phyloP scores from a whole-genome alignment of 1,140 invertebrate species.

The Teleopsis dalmanni region DNA sequence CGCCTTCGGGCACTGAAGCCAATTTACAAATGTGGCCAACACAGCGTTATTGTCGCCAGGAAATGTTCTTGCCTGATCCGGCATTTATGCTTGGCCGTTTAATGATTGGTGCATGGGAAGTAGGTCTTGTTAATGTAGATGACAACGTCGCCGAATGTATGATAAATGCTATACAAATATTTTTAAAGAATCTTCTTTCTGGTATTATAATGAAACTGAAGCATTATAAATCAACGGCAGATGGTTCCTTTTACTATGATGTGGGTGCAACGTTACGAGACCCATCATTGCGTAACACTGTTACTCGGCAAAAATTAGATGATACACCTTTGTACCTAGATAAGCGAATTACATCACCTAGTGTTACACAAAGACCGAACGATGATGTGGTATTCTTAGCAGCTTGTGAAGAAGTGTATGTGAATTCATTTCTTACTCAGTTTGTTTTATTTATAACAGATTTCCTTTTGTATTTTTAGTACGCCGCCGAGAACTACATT shows the following conservation, averaged over 20 bases:
- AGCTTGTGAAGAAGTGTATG: constrained; percentile 41
- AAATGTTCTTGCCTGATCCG: constrained; percentile 65
- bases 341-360: constrained; percentile 46
- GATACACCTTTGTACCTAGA: constrained; percentile 48
- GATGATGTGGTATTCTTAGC: constrained; percentile 35
- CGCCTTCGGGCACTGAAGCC: constrained; percentile 19
- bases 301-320: constrained; percentile 39
- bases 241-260: constrained; percentile 62
- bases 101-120: constrained; percentile 74
- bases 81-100: constrained; percentile 69
- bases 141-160: constrained; percentile 68
- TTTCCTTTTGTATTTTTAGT: constrained; percentile 36
- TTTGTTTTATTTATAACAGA: neutral
- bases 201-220: constrained; percentile 63
- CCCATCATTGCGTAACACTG: constrained; percentile 35
- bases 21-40: constrained; percentile 27
- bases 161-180: constrained; percentile 63
- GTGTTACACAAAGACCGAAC: constrained; percentile 48
- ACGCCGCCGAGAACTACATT: constrained; percentile 29
- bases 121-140: constrained; percentile 68
- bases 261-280: constrained; percentile 52
- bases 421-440: neutral
- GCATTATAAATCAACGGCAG: constrained; percentile 58
- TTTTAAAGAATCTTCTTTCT: constrained; percentile 70
- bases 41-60: constrained; percentile 53